Percentiles rank a stretch among this genome's conserved stretches.
phyloP scores from a whole-genome alignment of 92 coral and sea anemone species.

The Bergia puertoricense region DNA sequence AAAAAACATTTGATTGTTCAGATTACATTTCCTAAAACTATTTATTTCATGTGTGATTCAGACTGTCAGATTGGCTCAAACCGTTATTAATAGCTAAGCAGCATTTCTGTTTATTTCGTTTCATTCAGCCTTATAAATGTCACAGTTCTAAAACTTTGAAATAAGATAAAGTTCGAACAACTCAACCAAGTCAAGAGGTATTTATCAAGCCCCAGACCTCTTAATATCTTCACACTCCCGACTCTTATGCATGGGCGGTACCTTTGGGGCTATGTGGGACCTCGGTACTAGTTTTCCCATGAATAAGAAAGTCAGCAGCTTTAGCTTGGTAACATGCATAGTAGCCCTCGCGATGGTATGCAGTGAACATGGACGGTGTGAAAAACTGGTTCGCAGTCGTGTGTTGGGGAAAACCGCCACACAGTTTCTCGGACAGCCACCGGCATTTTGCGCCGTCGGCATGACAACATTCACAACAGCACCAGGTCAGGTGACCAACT shows the following conservation, averaged over 20 bases:
- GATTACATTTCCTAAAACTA: too few species aligned
- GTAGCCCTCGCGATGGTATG: slow-evolving; percentile 70
- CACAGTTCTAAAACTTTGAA: too few species aligned
- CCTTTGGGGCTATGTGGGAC: neutral
- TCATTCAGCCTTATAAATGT: too few species aligned
- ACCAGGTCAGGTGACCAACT: slow-evolving; percentile 53
- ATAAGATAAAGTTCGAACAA: too few species aligned
- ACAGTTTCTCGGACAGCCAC: slow-evolving; percentile 46
- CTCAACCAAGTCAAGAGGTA: too few species aligned
- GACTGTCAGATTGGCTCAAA: too few species aligned
- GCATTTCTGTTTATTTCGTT: too few species aligned
- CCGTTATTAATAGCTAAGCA: too few species aligned
- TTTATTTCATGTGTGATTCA: too few species aligned
- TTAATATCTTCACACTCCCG: neutral
- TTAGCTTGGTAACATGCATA: slow-evolving; percentile 59
- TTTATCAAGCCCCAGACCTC: too few species aligned
- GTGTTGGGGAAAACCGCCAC: slow-evolving; percentile 69
- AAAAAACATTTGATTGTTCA: too few species aligned
- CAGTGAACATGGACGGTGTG: slow-evolving; percentile 65
- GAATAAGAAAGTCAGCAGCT: slow-evolving; percentile 58
- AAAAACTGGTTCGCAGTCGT: slow-evolving; percentile 65
- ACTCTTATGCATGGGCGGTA: neutral
- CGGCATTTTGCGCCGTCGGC: slow-evolving; percentile 10
- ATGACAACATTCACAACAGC: slow-evolving; percentile 72
- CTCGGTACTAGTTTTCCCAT: neutral